Base-by-base conservation (phyloP, 1,140 invertebrate species). In the Phortica variegata region DNA sequence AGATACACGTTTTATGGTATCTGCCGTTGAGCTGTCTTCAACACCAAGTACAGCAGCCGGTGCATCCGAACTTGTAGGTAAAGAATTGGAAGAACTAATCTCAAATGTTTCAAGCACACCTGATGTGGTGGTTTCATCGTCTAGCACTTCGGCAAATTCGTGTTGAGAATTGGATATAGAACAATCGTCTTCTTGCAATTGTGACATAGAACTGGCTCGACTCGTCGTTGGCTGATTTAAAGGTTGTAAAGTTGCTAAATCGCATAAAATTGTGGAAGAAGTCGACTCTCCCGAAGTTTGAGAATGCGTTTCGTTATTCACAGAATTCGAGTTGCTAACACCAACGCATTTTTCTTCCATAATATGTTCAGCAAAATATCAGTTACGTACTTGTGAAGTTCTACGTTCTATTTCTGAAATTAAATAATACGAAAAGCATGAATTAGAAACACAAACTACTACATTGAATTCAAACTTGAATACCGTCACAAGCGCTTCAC, bases 51-150 rank as follows among this genome's bases (percentile, higher is more conserved):
- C 69, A 32, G 59, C 66, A 23, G 48, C 48, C 10, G 40, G 43
- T 1, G 52, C 58, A 18, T 57, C 61, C 7, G 63, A 54, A 43
- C 56, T 58, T 31, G 44, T 59, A 15, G 70, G 70, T 52, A 73
- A 43, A 45, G 65, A 69, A 38, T 73, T 73, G 47, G 70, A 73
- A 55, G 70, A 73, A 52, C 65, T 73, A 39, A 73, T 73, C 49
- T 73, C 70, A 39, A 57, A 73, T 23, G 59, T 58, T 36, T 68
- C 63, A 38, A 65, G 55, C 23, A 65, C 61, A 3, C 59, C 63
- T 5, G 57, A 56, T 18, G 61, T 73, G 23, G 70, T 73, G 33
- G 70, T 71, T 53, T 73, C 70, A 53, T 73, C 70, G 43, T 73
- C 70, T 31, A 73, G 50, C 16, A 73, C 70, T 54, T 70, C 69